Base-by-base conservation (phyloP, 2,797 vertebrate genomes). In the Falco novaeseelandiae region DNA sequence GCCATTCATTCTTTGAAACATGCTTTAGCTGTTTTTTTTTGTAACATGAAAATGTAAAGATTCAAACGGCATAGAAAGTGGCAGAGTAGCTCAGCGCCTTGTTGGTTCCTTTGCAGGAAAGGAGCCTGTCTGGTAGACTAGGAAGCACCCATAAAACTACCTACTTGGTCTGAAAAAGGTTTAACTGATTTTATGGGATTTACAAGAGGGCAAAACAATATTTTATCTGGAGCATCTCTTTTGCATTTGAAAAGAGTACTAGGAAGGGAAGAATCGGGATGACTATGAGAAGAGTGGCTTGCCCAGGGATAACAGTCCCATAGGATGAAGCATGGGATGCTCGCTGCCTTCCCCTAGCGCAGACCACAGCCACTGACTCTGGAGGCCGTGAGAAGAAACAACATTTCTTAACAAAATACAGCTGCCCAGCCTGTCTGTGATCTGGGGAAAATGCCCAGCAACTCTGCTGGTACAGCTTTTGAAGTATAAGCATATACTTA, bases 331-430 rank as follows among this genome's bases (percentile, higher is more conserved):
- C 40, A 1, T 1, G 1, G 49, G 72, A 42, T 25, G 69, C 32
- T 89, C 29, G 0, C n/a, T 0, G 8, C 83, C 48, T 89, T 55
- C 20, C 38, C 63, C 32, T 42, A 3, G 5, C 12, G 1, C 48
- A 17, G 34, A 66, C 92, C 38, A 8, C 79, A 62, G 85, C 72
- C 70, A 69, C 67, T 1, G 3, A 14, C 76, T 67, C 40, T 10
- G 6, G 23, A 85, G 62, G 32, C 93, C 83, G 62, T 93, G 94
- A 93, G 95, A 94, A 79, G 80, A 94, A 91, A 83, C 48, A 21
- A 30, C 27, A 90, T 95, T 95, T 83, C 94, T 83, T 86, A 55
- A 91, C 63, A 83, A 96, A 96, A 88, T 96, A 63, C 79, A 93
- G 86, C 91, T 95, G 67, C 63, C 76, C 79, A 70, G 36, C 95